Evolutionary conservation across 2,113 vertebrate genomes (phyloP).

Genomic region (Rousettus leschenaultii): DNA sequence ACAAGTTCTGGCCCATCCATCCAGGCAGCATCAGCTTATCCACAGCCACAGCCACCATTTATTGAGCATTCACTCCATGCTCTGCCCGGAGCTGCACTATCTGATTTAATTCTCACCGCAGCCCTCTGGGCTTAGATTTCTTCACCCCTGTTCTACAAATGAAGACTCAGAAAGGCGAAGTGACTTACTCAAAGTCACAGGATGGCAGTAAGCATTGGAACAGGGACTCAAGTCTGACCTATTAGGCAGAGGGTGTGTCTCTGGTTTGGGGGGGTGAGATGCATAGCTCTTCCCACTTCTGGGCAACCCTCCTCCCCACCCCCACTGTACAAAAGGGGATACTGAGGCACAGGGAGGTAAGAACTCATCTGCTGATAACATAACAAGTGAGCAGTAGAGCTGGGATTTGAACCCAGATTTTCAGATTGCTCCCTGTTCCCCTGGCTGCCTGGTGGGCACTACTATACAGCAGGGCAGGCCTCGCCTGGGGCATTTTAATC

Average conservation of each 20-base stretch:
- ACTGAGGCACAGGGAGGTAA: not conserved
- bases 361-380: not conserved
- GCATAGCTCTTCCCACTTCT: not conserved
- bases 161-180: not conserved
- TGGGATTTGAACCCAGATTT: not conserved
- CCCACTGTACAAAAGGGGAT: not conserved
- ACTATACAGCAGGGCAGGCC: not conserved
- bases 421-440: not conserved
- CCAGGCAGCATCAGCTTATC: not conserved
- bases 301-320: not conserved
- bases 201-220: not conserved
- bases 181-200: not conserved
- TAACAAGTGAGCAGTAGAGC: not conserved
- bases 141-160: not conserved
- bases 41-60: not conserved
- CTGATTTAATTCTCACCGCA: not conserved
- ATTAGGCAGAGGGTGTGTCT: not conserved
- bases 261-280: not conserved
- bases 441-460: not conserved
- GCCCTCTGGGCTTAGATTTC: not conserved
- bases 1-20: too few species aligned
- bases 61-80: not conserved
- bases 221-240: not conserved
- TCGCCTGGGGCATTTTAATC: not conserved
- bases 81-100: not conserved